phyloP scores from a whole-genome alignment of 2,113 vertebrate genomes.

The Vulpes lagopus region DNA sequence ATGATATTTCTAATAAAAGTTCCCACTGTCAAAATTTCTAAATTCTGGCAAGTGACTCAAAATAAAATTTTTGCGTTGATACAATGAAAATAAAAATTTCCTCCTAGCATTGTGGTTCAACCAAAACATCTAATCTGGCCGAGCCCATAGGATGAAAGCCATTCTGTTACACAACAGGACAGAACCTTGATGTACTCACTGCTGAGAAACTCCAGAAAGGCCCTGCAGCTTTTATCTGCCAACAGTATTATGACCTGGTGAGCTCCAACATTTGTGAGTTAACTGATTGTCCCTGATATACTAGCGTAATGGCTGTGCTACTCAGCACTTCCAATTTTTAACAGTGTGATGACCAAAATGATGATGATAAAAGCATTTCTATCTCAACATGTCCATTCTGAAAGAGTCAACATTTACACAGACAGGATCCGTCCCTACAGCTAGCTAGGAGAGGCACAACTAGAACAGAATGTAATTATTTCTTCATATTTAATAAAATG shows the following conservation, averaged over 20 bases:
- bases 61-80: slow-evolving; percentile 34
- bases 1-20: slow-evolving; percentile 1
- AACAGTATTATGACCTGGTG: neutral
- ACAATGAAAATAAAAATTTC: slow-evolving; percentile 44
- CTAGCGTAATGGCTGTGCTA: neutral
- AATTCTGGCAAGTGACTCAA: slow-evolving; percentile 23
- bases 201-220: neutral
- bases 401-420: slow-evolving; percentile 46
- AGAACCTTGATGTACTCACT: neutral
- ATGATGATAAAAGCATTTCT: slow-evolving; percentile 40
- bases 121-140: neutral
- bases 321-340: slow-evolving; percentile 20
- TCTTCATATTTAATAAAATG: slow-evolving; percentile 59
- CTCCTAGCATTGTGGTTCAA: neutral
- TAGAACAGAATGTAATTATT: neutral
- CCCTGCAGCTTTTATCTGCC: neutral
- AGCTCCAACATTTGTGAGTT: neutral
- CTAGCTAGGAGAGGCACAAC: neutral
- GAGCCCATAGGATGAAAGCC: neutral
- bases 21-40: slow-evolving; percentile 47
- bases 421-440: neutral
- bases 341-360: neutral
- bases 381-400: neutral
- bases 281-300: slow-evolving; percentile 1
- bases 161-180: neutral